phyloP scores from a whole-genome alignment of 2,113 vertebrate species.

The Hypanus sabinus region DNA sequence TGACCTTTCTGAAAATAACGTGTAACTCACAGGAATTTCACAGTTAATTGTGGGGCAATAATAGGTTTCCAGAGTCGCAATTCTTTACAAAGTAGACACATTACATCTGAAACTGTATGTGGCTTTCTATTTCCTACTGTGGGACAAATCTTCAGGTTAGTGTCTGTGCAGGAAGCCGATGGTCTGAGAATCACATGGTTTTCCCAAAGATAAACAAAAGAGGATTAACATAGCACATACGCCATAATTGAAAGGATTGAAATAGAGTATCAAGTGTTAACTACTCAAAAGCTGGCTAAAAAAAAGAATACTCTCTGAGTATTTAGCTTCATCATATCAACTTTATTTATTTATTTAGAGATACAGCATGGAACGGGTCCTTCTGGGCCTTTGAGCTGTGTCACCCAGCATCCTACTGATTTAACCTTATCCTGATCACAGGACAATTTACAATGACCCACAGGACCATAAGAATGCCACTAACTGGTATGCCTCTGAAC shows the following conservation, averaged over 20 bases:
- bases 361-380: too few species aligned
- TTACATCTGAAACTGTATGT: not conserved
- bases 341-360: too few species aligned
- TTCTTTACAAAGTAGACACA: not conserved
- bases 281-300: not conserved
- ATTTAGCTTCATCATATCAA: not conserved
- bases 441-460: too few species aligned
- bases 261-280: not conserved
- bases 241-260: not conserved
- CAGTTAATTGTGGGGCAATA: not conserved
- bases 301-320: not conserved
- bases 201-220: not conserved
- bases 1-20: slow-evolving; percentile 1
- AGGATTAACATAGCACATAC: not conserved
- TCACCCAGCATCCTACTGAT: too few species aligned
- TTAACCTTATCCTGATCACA: too few species aligned
- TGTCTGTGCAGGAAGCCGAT: not conserved
- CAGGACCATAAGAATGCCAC: too few species aligned
- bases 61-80: not conserved
- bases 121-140: not conserved
- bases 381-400: too few species aligned
- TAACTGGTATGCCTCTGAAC: too few species aligned
- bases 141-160: not conserved
- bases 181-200: not conserved
- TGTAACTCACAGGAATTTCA: not conserved